Base-by-base conservation (phyloP, 2,888 invertebrate species). In the Apantesis nais region DNA sequence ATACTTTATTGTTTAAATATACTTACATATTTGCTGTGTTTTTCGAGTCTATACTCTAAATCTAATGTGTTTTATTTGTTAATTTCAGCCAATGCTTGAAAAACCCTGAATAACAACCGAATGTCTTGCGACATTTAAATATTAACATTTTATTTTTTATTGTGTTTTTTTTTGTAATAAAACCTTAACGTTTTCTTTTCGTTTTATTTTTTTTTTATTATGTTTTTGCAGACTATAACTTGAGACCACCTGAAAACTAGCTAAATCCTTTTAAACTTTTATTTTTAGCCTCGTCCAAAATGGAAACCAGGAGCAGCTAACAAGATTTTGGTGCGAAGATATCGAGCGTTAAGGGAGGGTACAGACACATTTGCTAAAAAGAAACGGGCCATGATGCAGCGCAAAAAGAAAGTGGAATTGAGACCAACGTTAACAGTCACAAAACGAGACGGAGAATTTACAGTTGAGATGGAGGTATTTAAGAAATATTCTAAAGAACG, bases 281-380 rank as follows among this genome's bases (percentile, higher is more conserved):
- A 39, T 87, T 85, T 44, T 67, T 81, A 95, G 95, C 84, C 85
- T 67, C 88, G 94, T 29, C 93, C 94, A 7, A 89, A 90, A 73
- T 95, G 95, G 95, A 90, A 84, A 75, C 95, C 95, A 12, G 95
- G 95, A 19, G 95, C 95, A 70, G 90, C 89, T 19, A 89, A 90
- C 73, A 93, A 92, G 79, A 83, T 90, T 55, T 83, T 94, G 70
- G 92, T 93, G 0, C 87, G 92, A 82, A 86, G 87, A 65, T 94
- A 94, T 68, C 88, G 89, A 80, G 86, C 92, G 1, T 39, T 91
- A 8, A 86, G 91, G 75, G 92, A 91, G 76, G 93, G 94, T 8
- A 79, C 87, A 8, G 93, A 94, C 67, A 88, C 82, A 16, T 86
- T 91, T 63, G 92, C 91, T 19, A 94, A 93, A 78, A 95, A 94